phyloP scores from a whole-genome alignment of 1,140 invertebrate genomes.

The Leucophenga varia region DNA sequence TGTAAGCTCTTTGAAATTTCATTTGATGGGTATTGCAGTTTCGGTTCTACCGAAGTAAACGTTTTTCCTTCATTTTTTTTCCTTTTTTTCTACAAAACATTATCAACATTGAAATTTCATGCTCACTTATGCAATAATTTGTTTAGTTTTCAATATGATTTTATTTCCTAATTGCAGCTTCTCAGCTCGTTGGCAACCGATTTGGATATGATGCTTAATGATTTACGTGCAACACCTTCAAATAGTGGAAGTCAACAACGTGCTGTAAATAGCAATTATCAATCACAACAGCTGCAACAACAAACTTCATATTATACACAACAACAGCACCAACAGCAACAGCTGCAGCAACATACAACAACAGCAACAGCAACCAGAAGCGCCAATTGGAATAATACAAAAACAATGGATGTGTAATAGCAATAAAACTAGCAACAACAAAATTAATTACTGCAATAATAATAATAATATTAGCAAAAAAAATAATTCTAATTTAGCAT shows the following conservation, averaged over 20 bases:
- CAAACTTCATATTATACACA: conserved; percentile 24
- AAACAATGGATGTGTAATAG: no score
- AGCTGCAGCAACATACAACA: conserved; percentile 9
- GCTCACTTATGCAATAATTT: no score
- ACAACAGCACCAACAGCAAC: conserved; percentile 4
- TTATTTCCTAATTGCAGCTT: conserved; percentile 58
- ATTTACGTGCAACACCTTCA: conserved; percentile 59
- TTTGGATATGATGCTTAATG: conserved; percentile 65
- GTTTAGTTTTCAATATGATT: conserved; percentile 6
- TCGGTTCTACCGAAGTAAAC: no score
- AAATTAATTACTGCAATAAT: no score
- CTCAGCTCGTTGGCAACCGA: conserved; percentile 65
- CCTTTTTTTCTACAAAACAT: neutral
- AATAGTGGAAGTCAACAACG: conserved; percentile 20
- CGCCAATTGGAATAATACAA: no score
- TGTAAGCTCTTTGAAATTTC: neutral
- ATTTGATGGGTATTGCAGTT: no score
- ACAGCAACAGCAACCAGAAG: conserved; percentile 15
- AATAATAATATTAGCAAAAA: no score
- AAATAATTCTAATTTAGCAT: no score
- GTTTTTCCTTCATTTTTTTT: no score
- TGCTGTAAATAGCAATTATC: no score
- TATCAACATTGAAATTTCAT: neutral
- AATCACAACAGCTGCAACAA: conserved; percentile 13
- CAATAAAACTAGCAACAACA: no score